Conservation (phyloP, 2,888 invertebrate genomes). For the Lycia hirtaria region DNA sequence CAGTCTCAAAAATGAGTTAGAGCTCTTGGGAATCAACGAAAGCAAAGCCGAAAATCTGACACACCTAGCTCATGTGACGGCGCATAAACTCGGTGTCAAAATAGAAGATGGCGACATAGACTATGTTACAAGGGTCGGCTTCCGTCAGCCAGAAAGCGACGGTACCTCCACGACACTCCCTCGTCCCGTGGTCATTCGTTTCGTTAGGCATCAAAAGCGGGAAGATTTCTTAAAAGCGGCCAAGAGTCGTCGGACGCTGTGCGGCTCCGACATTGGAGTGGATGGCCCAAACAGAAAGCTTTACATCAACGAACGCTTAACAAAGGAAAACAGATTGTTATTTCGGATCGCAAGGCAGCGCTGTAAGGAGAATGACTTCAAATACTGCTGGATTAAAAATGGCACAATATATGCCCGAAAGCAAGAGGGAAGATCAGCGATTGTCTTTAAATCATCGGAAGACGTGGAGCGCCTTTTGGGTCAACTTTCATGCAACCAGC, state of each 20-base stretch:
- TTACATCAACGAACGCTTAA: neutral
- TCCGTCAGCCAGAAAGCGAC: neutral
- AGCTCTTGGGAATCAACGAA: too few relatives aligned
- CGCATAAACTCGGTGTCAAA: neutral
- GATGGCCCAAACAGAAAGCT: slow-evolving; percentile 1
- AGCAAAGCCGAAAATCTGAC: neutral
- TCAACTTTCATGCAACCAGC: too few relatives aligned
- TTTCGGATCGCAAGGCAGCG: neutral
- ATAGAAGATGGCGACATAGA: neutral
- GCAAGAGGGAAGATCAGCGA: neutral
- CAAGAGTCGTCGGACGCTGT: neutral
- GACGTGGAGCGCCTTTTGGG: neutral
- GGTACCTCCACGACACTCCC: neutral
- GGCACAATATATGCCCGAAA: neutral
- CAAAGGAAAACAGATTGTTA: neutral
- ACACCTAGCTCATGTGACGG: neutral
- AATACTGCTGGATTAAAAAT: neutral
- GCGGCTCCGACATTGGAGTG: neutral
- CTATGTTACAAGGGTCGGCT: neutral
- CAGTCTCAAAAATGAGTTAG: too few relatives aligned
- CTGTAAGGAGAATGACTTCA: neutral
- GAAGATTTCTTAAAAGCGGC: neutral
- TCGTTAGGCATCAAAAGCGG: neutral
- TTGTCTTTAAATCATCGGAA: neutral
- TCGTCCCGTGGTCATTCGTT: neutral